Base-by-base conservation (phyloP, 2,888 invertebrate genomes). In the Nymphalis urticae region DNA sequence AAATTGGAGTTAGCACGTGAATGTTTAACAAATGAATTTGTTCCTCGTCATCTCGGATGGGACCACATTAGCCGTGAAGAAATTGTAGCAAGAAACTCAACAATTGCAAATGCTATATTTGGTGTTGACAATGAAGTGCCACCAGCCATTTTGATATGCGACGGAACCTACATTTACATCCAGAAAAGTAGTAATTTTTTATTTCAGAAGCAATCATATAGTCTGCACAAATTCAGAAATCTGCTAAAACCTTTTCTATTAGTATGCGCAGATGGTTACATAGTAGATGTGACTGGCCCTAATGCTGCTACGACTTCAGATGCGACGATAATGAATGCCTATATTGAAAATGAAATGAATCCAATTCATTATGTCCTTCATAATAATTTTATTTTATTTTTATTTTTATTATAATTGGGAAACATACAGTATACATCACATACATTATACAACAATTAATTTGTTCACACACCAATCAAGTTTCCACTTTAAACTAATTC, bases 171-270 rank as follows among this genome's bases (percentile, higher is more conserved):
- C 56, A 67, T 73, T 17, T 51, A 21, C 21, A 51, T 51, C 51
- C 69, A 74, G 62, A 75, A 75, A 63, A 70, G 68, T 24, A 68
- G 70, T 9, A 73, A 73, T 48, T 76, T 64, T 62, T 58, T 71
- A 48, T 75, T 71, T 62, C 73, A 74, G 72, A 71, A 21, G 50
- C 48, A 62, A n/a, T 72, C 56, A n/a, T 76, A 75, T 61, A 72
- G 70, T 50, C 36, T 66, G 6, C 75, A 76, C 51, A 77, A 76
- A 66, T 75, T 66, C 51, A 65, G 65, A n/a, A 77, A 77, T 36
- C 53, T 76, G 7, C 16, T 75, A 42, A 76, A 77, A 72, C 75
- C 75, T n/a, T 75, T 77, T 73, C 27, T 76, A 58, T 65, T 77
- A 47, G 72, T 75, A 13, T 70, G 72, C 36, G 58, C 62, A 9